A percentile compares a stretch with the other conserved stretches of the same genome.
These are phyloP conservation scores for Trichonephila clavata DNA, from an alignment of 1,140 invertebrate genomes.

Conservation along the genomic window DNA sequence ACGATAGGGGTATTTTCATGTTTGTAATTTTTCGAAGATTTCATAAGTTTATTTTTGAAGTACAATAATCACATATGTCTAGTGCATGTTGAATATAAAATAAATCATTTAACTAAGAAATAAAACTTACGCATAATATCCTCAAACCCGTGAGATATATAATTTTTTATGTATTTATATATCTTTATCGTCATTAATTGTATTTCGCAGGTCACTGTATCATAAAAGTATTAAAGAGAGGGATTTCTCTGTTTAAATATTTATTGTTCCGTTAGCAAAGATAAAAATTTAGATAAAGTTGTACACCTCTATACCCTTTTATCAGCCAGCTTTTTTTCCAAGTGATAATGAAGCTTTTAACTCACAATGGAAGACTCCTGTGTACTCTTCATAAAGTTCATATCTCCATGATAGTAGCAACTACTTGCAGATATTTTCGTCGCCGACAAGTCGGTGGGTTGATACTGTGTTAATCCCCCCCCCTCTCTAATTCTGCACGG, in stretches of 20 bases:
- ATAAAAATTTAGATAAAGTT: slow-evolving; percentile 21
- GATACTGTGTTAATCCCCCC: neutral
- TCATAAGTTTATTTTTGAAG: too few relatives aligned
- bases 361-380: slow-evolving; percentile 37
- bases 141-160: too few relatives aligned
- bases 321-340: slow-evolving; percentile 19
- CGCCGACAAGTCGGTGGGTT: slow-evolving; percentile 56
- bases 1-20: too few relatives aligned
- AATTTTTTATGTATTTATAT: neutral
- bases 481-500: neutral
- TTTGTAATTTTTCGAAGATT: too few relatives aligned
- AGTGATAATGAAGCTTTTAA: slow-evolving; percentile 47
- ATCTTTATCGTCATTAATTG: neutral
- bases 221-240: neutral
- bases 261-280: slow-evolving; percentile 14
- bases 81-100: too few relatives aligned
- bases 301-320: slow-evolving; percentile 36
- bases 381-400: slow-evolving; percentile 37
- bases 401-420: neutral
- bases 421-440: slow-evolving; percentile 47
- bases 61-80: too few relatives aligned
- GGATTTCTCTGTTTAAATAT: slow-evolving; percentile 18
- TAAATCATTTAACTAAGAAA: too few relatives aligned
- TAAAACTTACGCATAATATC: too few relatives aligned
- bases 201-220: neutral